These are phyloP conservation scores for Boleophthalmus pectinirostris DNA, from an alignment of 2,113 vertebrate species.

Conservation along the genomic window DNA sequence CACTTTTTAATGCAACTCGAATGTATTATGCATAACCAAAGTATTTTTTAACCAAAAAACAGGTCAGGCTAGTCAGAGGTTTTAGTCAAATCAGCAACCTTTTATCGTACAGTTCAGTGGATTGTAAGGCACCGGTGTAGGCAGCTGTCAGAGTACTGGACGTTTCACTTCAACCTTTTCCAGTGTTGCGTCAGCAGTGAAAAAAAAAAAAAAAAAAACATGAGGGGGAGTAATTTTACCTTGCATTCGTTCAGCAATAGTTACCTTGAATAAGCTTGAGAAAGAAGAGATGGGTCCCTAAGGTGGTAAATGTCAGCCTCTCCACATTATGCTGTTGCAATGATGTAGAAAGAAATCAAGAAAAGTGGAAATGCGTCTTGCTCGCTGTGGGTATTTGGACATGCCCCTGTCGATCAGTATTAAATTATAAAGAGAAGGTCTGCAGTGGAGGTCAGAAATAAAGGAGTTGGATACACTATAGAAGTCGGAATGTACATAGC, in stretches of 20 bases:
- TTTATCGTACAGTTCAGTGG: slow-evolving; percentile 44
- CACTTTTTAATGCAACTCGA: slow-evolving; percentile 60
- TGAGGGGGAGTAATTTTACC: neutral
- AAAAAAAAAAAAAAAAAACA: neutral
- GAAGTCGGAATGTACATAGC: neutral
- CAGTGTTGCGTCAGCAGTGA: slow-evolving; percentile 9
- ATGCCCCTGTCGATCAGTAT: neutral
- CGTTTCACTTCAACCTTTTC: slow-evolving; percentile 1
- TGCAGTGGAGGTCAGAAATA: neutral
- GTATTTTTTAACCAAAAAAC: slow-evolving; percentile 31
- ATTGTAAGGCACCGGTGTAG: slow-evolving; percentile 39
- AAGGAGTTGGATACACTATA: neutral
- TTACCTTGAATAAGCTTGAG: slow-evolving; percentile 5
- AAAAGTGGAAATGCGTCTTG: neutral
- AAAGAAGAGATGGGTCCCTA: neutral
- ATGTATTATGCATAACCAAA: slow-evolving; percentile 67
- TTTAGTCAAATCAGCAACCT: slow-evolving; percentile 68
- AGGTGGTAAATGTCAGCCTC: neutral
- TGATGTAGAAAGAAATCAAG: slow-evolving; percentile 6
- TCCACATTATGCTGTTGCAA: slow-evolving; percentile 1
- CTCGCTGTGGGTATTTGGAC: neutral
- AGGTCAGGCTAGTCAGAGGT: slow-evolving; percentile 29
- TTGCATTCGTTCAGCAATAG: neutral
- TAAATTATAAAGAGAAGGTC: neutral
- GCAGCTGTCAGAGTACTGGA: slow-evolving; percentile 33